Evolutionary conservation across 2,888 invertebrate genomes (phyloP), one percentile per base, ranked within the genome.

Genomic region (Perithous albicinctus): DNA sequence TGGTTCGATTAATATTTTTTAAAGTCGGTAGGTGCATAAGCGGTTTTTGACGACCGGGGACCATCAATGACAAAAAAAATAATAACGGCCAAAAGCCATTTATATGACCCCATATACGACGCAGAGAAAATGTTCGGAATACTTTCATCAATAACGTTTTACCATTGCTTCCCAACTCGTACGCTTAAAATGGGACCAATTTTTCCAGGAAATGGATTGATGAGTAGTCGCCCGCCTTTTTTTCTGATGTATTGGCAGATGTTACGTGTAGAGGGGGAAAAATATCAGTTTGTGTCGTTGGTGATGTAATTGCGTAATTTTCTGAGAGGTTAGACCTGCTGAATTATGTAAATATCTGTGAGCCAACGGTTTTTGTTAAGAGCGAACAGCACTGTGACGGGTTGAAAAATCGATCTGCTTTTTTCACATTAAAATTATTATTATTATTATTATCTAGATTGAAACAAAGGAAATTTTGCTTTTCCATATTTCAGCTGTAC

Each of bases 1-100:
- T 73, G 64, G 79, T 77, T 77, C 81, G 79, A 78, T 78, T 75
- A 56, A 82, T 67, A 79, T 77, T 82, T 78, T 70, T 70, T 56
- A 61, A 20, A 51, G 73, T 54, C 67, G 48, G 46, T 63, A 66
- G 67, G 61, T 70, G 63, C 77, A 80, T 79, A 77, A 76, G 79
- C 82, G 56, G 56, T 82, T 81, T 83, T 80, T 67, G 56, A 46
- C 69, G 38, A 54, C n/a, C 48, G 38, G 51, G 48, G 12, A 23
- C 2, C 8, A n/a, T n/a, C n/a, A 12, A 32, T 10, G 64, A 63
- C 35, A 59, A 72, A 78, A 75, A 73, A 35, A n/a, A n/a, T n/a
- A n/a, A n/a, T n/a, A n/a, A n/a, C n/a, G 15, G 12, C 7, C 12
- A 8, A 23, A 29, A 5, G 10, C 2, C 46, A 7, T 59, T 59